These are phyloP conservation scores for Drosophila prosaltans DNA, from an alignment of 1,140 invertebrate genomes.

Conservation along the genomic window DNA sequence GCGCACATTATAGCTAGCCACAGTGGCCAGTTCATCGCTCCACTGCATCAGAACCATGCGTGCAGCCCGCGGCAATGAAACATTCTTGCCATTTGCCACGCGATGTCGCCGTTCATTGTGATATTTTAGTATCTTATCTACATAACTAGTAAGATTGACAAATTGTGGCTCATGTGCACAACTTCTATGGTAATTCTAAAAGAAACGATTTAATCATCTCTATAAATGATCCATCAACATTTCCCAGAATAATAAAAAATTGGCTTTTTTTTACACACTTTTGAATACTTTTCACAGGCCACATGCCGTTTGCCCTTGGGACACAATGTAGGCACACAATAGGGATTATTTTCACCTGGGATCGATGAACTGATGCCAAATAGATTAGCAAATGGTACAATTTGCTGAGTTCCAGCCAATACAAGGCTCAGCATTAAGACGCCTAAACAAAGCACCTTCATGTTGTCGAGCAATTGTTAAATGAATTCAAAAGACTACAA, in stretches of 20 bases:
- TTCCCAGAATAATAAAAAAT: neutral
- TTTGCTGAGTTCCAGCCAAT: neutral
- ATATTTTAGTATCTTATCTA: conserved; percentile 35
- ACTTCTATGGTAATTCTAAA: conserved; percentile 4
- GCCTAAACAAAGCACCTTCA: neutral
- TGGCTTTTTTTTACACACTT: conserved; percentile 14
- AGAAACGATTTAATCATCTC: no score
- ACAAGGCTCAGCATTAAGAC: neutral
- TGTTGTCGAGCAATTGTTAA: neutral
- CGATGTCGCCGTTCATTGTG: conserved; percentile 51
- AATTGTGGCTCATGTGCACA: conserved; percentile 20
- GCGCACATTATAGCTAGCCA: conserved; percentile 60
- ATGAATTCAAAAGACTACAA: neutral
- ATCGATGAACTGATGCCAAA: neutral
- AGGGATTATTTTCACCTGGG: conserved; percentile 37
- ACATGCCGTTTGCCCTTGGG: conserved; percentile 43
- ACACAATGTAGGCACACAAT: conserved; percentile 51
- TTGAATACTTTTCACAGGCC: conserved; percentile 45
- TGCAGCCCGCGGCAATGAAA: conserved; percentile 45
- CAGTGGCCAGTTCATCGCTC: conserved; percentile 57
- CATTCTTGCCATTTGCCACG: conserved; percentile 44
- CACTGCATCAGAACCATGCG: conserved; percentile 66
- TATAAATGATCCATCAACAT: neutral
- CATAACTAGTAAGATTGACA: conserved; percentile 29
- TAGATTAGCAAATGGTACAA: neutral